These are phyloP conservation scores for Vulpes ferrilata DNA, from an alignment of 2,113 vertebrate species.

Conservation along the genomic window DNA sequence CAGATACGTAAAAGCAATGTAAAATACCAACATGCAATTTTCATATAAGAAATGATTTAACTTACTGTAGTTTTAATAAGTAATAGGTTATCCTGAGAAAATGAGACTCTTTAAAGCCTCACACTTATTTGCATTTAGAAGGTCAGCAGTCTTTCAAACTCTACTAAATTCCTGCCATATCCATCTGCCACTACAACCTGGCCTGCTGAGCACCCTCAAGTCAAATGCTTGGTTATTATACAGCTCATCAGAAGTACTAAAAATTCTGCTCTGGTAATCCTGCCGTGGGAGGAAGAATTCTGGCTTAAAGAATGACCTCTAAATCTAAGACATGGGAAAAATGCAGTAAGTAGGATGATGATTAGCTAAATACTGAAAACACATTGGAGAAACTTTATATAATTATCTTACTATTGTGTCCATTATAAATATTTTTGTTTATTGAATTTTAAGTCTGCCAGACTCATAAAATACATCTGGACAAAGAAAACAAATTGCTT, in stretches of 20 bases:
- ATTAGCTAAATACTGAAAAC: conserved; percentile 63
- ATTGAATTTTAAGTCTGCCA: background rate
- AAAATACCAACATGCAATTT: background rate
- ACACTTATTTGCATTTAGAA: background rate
- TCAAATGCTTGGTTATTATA: background rate
- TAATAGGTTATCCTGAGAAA: background rate
- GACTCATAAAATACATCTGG: background rate
- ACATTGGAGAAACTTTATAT: background rate
- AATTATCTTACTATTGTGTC: background rate
- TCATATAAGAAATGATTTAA: background rate
- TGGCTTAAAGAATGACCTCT: conserved; percentile 68
- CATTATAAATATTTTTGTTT: background rate
- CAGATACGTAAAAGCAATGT: background rate
- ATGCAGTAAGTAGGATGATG: conserved; percentile 31
- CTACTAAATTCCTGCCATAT: background rate
- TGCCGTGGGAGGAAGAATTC: conserved; percentile 73
- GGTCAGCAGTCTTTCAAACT: conserved; percentile 10
- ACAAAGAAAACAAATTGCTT: conserved; percentile 30
- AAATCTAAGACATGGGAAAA: conserved; percentile 60
- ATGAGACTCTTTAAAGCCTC: background rate
- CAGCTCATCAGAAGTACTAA: conserved; percentile 68
- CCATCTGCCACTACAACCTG: background rate
- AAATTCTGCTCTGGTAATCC: conserved; percentile 83
- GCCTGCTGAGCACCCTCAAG: background rate
- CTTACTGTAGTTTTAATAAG: background rate